Evolutionary conservation across 2,797 vertebrate genomes (phyloP), one percentile per base, ranked within the genome.

Genomic region (Megaceryle alcyon): DNA sequence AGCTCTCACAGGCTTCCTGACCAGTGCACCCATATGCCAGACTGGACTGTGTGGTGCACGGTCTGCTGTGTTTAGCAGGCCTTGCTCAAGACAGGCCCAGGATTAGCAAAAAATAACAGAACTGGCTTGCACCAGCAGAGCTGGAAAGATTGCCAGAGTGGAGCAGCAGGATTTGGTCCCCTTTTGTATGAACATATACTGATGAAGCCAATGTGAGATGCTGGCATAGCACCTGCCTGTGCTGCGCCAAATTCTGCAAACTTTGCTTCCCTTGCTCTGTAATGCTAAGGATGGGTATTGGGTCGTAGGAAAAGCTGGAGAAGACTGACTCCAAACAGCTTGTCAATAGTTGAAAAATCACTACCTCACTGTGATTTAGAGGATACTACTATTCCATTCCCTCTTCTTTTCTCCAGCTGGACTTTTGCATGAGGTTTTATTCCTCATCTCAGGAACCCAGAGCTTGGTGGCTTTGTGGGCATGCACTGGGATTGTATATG

Each of bases 401-500:
- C 18, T n/a, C 19, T 54, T 41, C 46, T 53, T 53, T 35, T 13
- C 4, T 76, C 22, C 31, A 14, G 18, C 25, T 39, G 53, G 44
- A 54, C 15, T 37, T 65, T 28, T 68, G 59, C 28, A 41, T 18
- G 3, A 41, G 18, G 14, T 28, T 59, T 64, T 2, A 0, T 66
- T 63, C 51, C 48, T 82, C 35, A 12, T 18, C 22, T 43, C 2
- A 2, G 43, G 28, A 44, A 23, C 11, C 14, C 35, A n/a, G 14
- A 66, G 57, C 31, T 5, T 14, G 20, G 17, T 59, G 43, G 37
- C 35, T 63, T 63, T 65, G 23, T 19, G 51, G 19, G 22, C 9
- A 1, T 7, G 9, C 29, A 18, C 16, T 14, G 25, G 35, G 46
- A 35, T 64, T 0, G 0, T 39, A 18, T 7, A 5, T 7, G 18